Percentiles rank a stretch among this genome's conserved stretches.
These are phyloP conservation scores for Ciconia boyciana DNA, from an alignment of 2,113 vertebrate genomes.

Conservation along the genomic window DNA sequence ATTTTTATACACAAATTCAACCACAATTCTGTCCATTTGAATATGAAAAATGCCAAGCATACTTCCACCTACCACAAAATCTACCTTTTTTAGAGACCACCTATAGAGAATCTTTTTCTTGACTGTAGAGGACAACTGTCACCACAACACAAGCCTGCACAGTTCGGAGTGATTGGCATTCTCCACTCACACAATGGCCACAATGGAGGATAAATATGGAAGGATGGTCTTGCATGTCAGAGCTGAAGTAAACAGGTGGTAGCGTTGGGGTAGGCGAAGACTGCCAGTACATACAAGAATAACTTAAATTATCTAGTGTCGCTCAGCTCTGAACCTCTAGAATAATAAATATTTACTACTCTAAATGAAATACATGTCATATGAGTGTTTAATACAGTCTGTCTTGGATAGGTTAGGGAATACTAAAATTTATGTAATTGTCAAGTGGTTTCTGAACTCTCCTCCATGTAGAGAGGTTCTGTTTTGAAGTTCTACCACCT, in stretches of 20 bases:
- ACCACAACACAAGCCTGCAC: neutral
- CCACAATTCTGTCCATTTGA: neutral
- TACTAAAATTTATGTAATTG: neutral
- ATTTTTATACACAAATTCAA: neutral
- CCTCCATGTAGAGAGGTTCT: neutral
- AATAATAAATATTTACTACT: conserved; percentile 14
- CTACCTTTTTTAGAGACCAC: neutral
- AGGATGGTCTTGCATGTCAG: neutral
- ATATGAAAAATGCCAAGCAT: neutral
- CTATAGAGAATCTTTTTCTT: neutral
- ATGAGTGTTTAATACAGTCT: neutral
- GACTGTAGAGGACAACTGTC: neutral
- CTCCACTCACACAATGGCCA: neutral
- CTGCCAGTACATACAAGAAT: neutral
- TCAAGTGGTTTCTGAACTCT: neutral
- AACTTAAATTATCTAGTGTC: neutral
- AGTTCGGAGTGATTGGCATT: neutral
- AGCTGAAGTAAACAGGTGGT: conserved; percentile 3
- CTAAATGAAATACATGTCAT: neutral
- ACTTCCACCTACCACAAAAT: neutral
- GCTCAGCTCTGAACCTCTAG: neutral
- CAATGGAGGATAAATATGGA: neutral
- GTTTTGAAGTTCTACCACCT: neutral
- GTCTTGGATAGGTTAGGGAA: neutral
- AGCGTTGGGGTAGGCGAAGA: neutral